Evolutionary conservation across 2,797 vertebrate genomes (phyloP).

Genomic region (Cheirogaleus major): DNA sequence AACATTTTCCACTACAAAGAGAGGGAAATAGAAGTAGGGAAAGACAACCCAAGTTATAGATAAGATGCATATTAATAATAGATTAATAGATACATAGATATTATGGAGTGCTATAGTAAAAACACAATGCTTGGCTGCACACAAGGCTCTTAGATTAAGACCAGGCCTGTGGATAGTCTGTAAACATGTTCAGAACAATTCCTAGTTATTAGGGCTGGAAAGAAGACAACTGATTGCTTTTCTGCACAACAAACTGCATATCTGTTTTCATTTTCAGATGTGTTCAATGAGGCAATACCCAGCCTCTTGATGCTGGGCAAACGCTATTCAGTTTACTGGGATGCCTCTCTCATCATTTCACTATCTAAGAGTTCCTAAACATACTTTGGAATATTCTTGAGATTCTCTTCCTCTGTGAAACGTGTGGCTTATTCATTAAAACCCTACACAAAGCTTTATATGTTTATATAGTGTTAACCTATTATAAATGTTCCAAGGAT

Average conservation of each 20-base stretch:
- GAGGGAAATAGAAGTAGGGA: neutral
- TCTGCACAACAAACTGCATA: neutral
- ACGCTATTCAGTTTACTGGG: neutral
- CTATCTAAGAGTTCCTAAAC: neutral
- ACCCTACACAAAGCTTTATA: neutral
- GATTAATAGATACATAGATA: neutral
- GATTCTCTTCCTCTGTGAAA: neutral
- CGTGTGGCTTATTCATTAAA: neutral
- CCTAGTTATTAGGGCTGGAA: neutral
- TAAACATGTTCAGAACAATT: neutral
- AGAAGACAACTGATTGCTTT: neutral
- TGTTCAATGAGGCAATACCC: neutral
- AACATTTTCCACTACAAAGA: neutral
- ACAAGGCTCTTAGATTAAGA: neutral
- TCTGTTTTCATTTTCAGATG: neutral
- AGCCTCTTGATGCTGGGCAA: neutral
- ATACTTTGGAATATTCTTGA: neutral
- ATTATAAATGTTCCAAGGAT: neutral
- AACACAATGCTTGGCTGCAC: neutral
- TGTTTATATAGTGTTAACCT: neutral
- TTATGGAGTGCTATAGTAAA: neutral
- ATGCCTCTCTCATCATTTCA: neutral
- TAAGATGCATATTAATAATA: neutral
- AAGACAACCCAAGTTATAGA: neutral
- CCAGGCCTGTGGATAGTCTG: neutral